Evolutionary conservation across 53 echinoderm and acorn worm species (phyloP), one percentile per base, ranked within the genome.

Genomic region (Zoroaster sp.): DNA sequence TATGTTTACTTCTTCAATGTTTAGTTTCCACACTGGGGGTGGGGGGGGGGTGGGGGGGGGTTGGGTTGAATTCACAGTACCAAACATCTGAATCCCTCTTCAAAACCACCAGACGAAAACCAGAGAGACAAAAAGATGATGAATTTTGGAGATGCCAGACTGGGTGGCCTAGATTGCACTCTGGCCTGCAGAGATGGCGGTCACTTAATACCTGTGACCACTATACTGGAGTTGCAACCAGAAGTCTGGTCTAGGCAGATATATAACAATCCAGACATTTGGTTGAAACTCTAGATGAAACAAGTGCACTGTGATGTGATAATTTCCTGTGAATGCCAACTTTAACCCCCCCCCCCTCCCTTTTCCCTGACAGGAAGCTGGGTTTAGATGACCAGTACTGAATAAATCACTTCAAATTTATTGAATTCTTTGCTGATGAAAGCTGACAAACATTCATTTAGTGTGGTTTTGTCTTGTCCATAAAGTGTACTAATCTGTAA

Each of bases 131-230:
- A 74, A 44, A 74, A 41, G 37, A 20, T 28, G 11, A 34, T 49
- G 63, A 79, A 79, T 63, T 59, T 40, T 9, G 53, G 79, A 59
- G 38, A 79, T 59, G 18, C 79, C 79, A 79, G 79, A 79, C 79
- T 13, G 11, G 4, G 15, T 63, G 41, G 20, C 63, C 79, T 35
- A 63, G 79, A 54, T 63, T 79, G 2, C 17, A 0, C 38, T 6
- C 40, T 34, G 23, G 6, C 53, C 77, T 35, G 23, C 0, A 20
- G 20, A 23, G 14, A 14, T 49, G 37, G n/a, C 40, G 21, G 63
- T 79, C 59, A 79, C 37, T 39, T 4, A 59, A 51, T 55, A 10
- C 37, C 36, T 21, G 54, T 38, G n/a, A 35, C 38, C 54, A 35
- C 28, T 9, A 28, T 59, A 11, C 11, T 28, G 55, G 6, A 2